Evolutionary conservation across 2,113 vertebrate genomes (phyloP), one percentile per base, ranked within the genome.

Genomic region (Noturus placidus): DNA sequence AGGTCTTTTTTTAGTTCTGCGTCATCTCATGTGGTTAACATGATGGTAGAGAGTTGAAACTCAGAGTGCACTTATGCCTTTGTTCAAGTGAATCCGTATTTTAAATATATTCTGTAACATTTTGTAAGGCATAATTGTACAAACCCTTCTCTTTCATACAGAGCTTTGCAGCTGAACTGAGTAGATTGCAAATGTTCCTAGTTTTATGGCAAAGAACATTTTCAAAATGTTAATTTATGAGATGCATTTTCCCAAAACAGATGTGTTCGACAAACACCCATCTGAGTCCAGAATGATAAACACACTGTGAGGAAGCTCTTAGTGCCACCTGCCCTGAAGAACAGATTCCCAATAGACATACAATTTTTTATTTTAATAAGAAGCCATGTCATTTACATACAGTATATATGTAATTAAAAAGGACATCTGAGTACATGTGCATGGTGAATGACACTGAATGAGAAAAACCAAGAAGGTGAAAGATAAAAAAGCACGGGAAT

Each of bases 201-300:
- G 30, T 78, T 84, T 67, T 30, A 74, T 83, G 81, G 42, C 46
- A 63, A 50, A 54, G 3, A n/a, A 69, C 11, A 35, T 30, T 50
- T 78, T 77, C 56, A 78, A 69, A 78, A 67, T 88, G 82, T 54
- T 79, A 80, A 86, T 80, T 56, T 57, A 82, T 85, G n/a, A 72
- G n/a, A 86, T 86, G 65, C 59, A 63, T 27, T 83, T 87, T 86
- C 33, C 84, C 46, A 67, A 82, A 85, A 70, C 87, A 88, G 82
- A 88, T 90, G 84, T 90, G 85, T 82, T 52, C n/a, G 61, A 85
- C 78, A 88, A 83, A 82, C 19, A 46, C 83, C 87, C 86, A 59
- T 80, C 79, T 81, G 87, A 84, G 90, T 42, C 27, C 82, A 67
- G 35, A 86, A 80, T 90, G 84, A 86, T 88, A 80, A 81, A 88